Evolutionary conservation across 2,888 invertebrate genomes (phyloP).

Genomic region (Hecatera dysodea): DNA sequence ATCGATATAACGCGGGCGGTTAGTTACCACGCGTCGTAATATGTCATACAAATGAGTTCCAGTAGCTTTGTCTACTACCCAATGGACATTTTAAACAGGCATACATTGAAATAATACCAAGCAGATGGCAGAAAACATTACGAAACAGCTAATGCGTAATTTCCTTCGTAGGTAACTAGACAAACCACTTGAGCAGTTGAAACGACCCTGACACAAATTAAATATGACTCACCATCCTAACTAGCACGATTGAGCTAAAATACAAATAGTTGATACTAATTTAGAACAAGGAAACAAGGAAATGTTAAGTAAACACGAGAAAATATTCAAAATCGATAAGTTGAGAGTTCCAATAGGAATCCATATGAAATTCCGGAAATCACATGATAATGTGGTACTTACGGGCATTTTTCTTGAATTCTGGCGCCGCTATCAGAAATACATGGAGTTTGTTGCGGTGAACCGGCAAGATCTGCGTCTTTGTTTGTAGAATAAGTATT

Average conservation of each 20-base stretch:
- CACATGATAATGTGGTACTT: constrained; percentile 81
- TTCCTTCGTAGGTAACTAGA: constrained; percentile 58
- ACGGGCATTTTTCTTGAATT: constrained; percentile 84
- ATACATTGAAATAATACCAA: constrained; percentile 30
- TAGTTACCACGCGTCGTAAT: constrained; percentile 11
- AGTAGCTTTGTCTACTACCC: not conserved
- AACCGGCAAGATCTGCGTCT: constrained; percentile 72
- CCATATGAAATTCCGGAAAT: constrained; percentile 73
- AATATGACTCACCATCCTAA: constrained; percentile 65
- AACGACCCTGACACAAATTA: constrained; percentile 79
- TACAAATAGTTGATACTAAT: constrained; percentile 25
- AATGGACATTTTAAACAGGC: constrained; percentile 23
- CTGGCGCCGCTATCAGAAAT: constrained; percentile 71
- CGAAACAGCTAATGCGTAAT: constrained; percentile 67
- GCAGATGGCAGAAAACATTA: constrained; percentile 63
- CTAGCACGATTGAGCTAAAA: constrained; percentile 31
- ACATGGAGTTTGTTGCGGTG: constrained; percentile 69
- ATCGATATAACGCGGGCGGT: constrained; percentile 47
- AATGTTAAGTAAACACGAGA: constrained; percentile 11
- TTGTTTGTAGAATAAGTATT: constrained; percentile 82
- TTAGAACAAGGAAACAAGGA: constrained; percentile 31
- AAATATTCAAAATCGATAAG: constrained; percentile 35
- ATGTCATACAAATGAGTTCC: not conserved
- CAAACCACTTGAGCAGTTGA: constrained; percentile 52
- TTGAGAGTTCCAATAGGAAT: constrained; percentile 54